phyloP scores from a whole-genome alignment of 1,140 invertebrate species.

The Heliconius hermathena region DNA sequence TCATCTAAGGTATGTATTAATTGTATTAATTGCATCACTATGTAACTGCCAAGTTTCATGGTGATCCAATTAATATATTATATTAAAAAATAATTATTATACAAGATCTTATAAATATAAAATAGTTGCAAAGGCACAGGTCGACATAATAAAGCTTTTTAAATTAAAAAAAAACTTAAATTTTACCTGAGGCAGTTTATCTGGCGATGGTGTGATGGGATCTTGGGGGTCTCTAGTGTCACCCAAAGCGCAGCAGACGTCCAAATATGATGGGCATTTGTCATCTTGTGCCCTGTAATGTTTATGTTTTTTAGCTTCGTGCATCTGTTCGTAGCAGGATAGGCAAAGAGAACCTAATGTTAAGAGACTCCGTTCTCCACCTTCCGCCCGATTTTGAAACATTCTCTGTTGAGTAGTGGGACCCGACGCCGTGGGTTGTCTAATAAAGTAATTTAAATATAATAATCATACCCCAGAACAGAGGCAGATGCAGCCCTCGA shows the following conservation, averaged over 20 bases:
- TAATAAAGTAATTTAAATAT: neutral
- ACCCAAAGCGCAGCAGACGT: constrained; percentile 83
- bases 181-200: constrained; percentile 40
- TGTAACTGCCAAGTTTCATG: no score
- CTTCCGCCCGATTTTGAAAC: neutral
- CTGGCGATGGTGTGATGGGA: constrained; percentile 60
- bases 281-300: constrained; percentile 74
- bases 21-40: no score
- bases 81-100: no score
- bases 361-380: neutral
- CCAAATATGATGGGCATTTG: constrained; percentile 84
- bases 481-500: no score
- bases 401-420: neutral
- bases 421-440: neutral
- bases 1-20: no score
- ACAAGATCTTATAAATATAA: no score
- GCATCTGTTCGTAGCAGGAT: no score
- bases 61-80: no score
- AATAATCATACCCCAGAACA: no score
- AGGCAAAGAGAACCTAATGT: neutral
- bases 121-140: no score
- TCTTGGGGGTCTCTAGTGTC: constrained; percentile 47
- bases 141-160: no score
- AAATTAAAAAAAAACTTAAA: neutral
- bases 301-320: constrained; percentile 4